Evolutionary conservation across 2,888 invertebrate species (phyloP).

Genomic region (Halocaridina rubra): DNA sequence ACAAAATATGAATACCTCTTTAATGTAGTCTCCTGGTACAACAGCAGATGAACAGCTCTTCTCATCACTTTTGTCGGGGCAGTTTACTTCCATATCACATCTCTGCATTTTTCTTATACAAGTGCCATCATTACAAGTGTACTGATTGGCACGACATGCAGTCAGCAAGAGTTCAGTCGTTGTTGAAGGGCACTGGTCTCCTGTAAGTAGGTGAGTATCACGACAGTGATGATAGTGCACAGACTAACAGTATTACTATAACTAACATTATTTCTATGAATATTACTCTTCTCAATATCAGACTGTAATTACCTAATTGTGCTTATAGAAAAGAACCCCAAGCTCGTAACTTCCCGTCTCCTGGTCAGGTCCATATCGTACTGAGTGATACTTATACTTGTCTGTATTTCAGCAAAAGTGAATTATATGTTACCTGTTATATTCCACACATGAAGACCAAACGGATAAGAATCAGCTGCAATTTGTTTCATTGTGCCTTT

Average conservation of each 20-base stretch:
- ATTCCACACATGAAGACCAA: constrained; percentile 49
- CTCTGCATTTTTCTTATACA: constrained; percentile 71
- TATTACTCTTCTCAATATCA: too few species aligned
- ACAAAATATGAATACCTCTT: constrained; percentile 23
- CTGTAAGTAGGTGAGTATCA: too few species aligned
- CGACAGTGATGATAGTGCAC: too few species aligned
- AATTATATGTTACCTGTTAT: too few species aligned
- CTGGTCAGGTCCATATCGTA: too few species aligned
- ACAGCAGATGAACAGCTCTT: constrained; percentile 43
- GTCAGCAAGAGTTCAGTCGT: constrained; percentile 64
- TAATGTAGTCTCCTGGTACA: constrained; percentile 55
- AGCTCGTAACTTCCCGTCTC: too few species aligned
- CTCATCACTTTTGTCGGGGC: constrained; percentile 60
- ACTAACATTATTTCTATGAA: too few species aligned
- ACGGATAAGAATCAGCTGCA: constrained; percentile 32
- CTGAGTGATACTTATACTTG: too few species aligned
- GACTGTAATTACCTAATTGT: too few species aligned
- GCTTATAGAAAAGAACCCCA: too few species aligned
- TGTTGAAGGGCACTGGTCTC: constrained; percentile 30
- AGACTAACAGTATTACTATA: too few species aligned
- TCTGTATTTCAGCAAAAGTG: too few species aligned
- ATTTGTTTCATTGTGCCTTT: constrained; percentile 36
- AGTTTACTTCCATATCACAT: constrained; percentile 54
- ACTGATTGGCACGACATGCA: constrained; percentile 69
- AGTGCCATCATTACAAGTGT: constrained; percentile 73